Base-by-base conservation (phyloP, 2,888 invertebrate genomes). In the Charanyca ferruginea region DNA sequence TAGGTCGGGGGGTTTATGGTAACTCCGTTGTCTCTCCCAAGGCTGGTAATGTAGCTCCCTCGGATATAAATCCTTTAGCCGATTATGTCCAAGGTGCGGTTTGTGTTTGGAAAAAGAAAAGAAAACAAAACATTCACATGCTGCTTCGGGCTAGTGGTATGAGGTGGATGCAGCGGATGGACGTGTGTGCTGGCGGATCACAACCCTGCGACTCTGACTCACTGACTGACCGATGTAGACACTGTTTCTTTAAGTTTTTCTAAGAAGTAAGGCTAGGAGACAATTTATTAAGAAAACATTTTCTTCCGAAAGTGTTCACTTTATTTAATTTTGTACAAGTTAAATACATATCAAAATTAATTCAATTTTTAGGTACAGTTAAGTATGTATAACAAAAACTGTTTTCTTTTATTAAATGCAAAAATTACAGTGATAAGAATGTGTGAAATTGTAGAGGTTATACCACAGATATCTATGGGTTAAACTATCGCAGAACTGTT, bases 11-110 rank as follows among this genome's bases (percentile, higher is more conserved):
- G 95, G 95, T 91, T 95, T 95, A 93, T 94, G 95, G 92, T 95
- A 95, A 92, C 94, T 95, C 91, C 96, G 96, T 90, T 96, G 96
- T 91, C 97, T 93, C 94, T 97, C 97, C 97, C 97, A 97, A 81
- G 96, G 96, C 94, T 97, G 97, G 95, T 97, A 97, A 96, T 97
- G 83, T 78, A 81, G 93, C 92, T 95, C 94, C 93, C 94, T 93
- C 94, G 94, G 93, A 95, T 94, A 95, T 93, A 94, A 93, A 94
- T 94, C 94, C 95, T 94, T 94, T 93, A 90, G 92, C 87, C 91
- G 92, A 91, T 90, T 92, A 93, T 91, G 92, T 94, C 95, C 94
- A 93, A 94, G 92, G 94, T 95, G 95, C 94, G 93, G 93, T 90
- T 92, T 94, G 93, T 94, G 94, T 94, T 94, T 95, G 93, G 93